Evolutionary conservation across 2,113 vertebrate species (phyloP).

Genomic region (Corydoras sp.): DNA sequence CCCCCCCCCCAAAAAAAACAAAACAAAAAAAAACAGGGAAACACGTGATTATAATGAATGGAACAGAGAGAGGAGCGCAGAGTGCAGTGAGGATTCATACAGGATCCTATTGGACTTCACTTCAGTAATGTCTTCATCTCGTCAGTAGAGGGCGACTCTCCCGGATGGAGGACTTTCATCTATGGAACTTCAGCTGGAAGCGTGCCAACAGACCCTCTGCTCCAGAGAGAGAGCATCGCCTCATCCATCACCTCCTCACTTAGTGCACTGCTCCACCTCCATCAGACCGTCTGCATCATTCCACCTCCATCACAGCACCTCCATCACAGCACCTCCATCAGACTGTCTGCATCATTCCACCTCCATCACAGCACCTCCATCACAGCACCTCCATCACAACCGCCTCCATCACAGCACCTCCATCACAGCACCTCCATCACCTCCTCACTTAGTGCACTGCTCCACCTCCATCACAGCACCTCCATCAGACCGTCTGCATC

Average conservation of each 20-base stretch:
- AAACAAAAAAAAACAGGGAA: constrained; percentile 9
- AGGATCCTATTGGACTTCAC: neutral
- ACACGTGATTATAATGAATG: constrained; percentile 30
- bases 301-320: too few species aligned
- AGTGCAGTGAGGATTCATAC: constrained; percentile 7
- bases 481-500: too few species aligned
- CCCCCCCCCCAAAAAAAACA: neutral
- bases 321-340: too few species aligned
- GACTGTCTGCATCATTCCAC: too few species aligned
- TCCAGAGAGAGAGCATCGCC: constrained; percentile 30
- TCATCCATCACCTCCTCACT: constrained; percentile 35
- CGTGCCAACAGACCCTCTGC: constrained; percentile 42
- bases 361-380: too few species aligned
- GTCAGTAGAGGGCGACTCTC: constrained; percentile 47
- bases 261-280: constrained; percentile 25
- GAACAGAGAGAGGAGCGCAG: neutral
- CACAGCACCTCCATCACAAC: too few species aligned
- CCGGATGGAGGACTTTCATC: constrained; percentile 56
- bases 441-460: too few species aligned
- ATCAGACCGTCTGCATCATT: constrained; percentile 26
- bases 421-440: too few species aligned
- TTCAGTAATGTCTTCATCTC: constrained; percentile 53
- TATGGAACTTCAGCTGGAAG: constrained; percentile 54
- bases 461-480: too few species aligned
- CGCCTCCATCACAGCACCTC: too few species aligned